Evolutionary conservation across 2,888 invertebrate genomes (phyloP), one percentile per base, ranked within the genome.

Genomic region (Drosophila birchii): DNA sequence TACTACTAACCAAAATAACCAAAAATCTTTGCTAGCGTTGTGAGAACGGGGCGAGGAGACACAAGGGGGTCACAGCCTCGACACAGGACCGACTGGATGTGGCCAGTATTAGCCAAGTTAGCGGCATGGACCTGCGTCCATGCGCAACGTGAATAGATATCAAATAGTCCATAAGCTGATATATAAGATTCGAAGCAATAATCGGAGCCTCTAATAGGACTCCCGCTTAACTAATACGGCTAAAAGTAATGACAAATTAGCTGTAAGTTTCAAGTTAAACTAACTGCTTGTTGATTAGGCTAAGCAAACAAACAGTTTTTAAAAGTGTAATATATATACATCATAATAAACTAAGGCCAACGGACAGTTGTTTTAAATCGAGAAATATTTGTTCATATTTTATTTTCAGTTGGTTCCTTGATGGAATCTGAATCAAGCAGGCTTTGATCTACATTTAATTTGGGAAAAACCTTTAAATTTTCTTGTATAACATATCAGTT

Each of bases 91-190:
- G 55, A 63, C 57, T 71, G 78, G 70, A 73, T 14, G 73, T 49
- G 64, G 58, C 73, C 82, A 85, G 85, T 85, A 81, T 80, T 81
- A 81, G 61, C 74, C 73, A 73, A 73, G 58, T 73, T 55, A 57
- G 47, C 29, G 53, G 74, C 74, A 61, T 60, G 74, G 68, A 73
- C 47, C 38, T 14, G 29, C 18, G 57, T 54, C 68, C 60, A 54
- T 66, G 70, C 36, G 59, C 68, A 57, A 74, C 78, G 78, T 80
- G 76, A 76, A 60, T 56, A 79, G 63, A 56, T 60, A 57, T 63
- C 45, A 72, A 61, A 55, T 41, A 63, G 68, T 29, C 51, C 43
- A 11, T 82, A 80, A 80, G 79, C 44, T 86, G 75, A 55, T 64
- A 63, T 62, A 47, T 75, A 79, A 49, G 49, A 73, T 57, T 73